These are phyloP conservation scores for Platynereis dumerilii DNA, from an alignment of 2,888 invertebrate genomes.

Conservation along the genomic window DNA sequence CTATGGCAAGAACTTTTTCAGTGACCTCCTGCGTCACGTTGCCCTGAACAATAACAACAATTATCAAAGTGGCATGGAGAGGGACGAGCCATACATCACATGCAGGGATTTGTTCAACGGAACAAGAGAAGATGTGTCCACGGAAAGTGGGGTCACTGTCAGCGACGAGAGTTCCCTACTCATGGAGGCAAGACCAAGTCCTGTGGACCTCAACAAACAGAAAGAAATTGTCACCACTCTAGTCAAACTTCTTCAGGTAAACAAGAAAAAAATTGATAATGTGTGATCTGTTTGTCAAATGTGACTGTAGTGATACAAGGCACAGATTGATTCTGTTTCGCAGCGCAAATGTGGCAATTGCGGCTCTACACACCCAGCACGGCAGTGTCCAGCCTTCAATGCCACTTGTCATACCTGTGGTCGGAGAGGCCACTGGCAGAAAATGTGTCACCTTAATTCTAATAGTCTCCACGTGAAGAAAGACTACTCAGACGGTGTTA, in stretches of 20 bases:
- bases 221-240: slow-evolving; percentile 33
- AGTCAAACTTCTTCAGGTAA: slow-evolving; percentile 36
- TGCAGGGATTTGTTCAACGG: slow-evolving; percentile 27
- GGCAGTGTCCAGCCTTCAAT: no score
- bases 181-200: slow-evolving; percentile 30
- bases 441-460: no score
- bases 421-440: no score
- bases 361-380: no score
- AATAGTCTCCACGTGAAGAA: no score
- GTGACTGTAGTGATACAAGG: no score
- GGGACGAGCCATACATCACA: slow-evolving; percentile 24
- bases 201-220: slow-evolving; percentile 34
- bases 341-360: no score
- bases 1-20: slow-evolving; percentile 30
- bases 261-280: no score
- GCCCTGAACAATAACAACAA: slow-evolving; percentile 15
- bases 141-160: slow-evolving; percentile 35
- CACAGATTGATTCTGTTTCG: no score
- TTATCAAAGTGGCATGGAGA: slow-evolving; percentile 4
- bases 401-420: no score
- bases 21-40: slow-evolving; percentile 32
- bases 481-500: no score
- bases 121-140: slow-evolving; percentile 36
- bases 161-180: slow-evolving; percentile 33
- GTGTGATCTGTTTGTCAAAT: no score